phyloP scores from a whole-genome alignment of 1,140 invertebrate genomes.

The Zaprionus ghesquierei region DNA sequence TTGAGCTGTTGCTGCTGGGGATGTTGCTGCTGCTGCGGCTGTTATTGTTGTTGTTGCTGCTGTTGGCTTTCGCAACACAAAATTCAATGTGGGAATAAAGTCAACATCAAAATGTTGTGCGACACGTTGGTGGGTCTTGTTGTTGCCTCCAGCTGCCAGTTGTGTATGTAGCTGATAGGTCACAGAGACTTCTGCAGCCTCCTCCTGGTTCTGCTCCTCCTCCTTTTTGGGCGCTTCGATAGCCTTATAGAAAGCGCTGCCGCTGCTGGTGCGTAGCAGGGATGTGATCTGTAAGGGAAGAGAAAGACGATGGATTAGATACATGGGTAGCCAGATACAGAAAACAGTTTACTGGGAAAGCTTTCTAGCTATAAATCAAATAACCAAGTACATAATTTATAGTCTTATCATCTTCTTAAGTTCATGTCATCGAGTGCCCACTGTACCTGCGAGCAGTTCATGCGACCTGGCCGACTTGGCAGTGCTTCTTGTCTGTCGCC shows the following conservation, averaged over 20 bases:
- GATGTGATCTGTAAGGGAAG: slow-evolving; percentile 68
- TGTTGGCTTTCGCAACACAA: slow-evolving; percentile 48
- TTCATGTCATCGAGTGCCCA: neutral
- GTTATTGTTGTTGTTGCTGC: neutral
- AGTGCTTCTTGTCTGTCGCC: slow-evolving; percentile 42
- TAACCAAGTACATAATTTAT: too few relatives aligned
- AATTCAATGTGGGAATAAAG: slow-evolving; percentile 71
- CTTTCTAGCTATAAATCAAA: too few relatives aligned
- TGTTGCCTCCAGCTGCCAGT: neutral
- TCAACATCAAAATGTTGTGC: slow-evolving; percentile 62
- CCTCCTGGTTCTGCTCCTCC: neutral
- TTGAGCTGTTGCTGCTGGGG: slow-evolving; percentile 26
- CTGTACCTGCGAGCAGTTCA: neutral
- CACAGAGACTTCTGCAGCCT: slow-evolving; percentile 23
- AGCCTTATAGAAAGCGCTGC: slow-evolving; percentile 64
- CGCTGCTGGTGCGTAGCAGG: slow-evolving; percentile 63
- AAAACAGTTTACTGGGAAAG: too few relatives aligned
- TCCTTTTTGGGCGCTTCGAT: slow-evolving; percentile 42
- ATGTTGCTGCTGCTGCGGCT: slow-evolving; percentile 14
- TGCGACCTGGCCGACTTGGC: slow-evolving; percentile 46
- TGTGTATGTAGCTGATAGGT: neutral
- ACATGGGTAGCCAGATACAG: too few relatives aligned
- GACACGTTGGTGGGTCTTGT: neutral
- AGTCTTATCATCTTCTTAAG: too few relatives aligned
- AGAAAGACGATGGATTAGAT: neutral